Evolutionary conservation across 2,797 vertebrate species (phyloP).

Genomic region (Pelochelys cantorii): DNA sequence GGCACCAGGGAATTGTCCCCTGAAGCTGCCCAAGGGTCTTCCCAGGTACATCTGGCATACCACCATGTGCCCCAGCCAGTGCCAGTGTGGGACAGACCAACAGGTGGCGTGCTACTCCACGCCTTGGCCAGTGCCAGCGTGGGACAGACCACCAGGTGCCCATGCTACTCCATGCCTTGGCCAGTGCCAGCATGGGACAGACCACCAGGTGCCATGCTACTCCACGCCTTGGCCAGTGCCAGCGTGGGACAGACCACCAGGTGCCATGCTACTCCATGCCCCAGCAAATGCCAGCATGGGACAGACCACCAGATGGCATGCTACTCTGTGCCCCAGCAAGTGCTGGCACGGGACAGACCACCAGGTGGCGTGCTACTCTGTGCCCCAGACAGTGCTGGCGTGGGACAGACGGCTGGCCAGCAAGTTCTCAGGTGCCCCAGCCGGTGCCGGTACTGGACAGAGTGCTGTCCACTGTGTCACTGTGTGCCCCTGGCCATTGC

Average conservation of each 20-base stretch:
- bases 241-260: not conserved
- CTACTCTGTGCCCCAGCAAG: not conserved
- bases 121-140: fast-evolving
- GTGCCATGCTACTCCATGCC: fast-evolving
- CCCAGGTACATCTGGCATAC: fast-evolving
- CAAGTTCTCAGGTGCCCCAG: no score
- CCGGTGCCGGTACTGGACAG: no score
- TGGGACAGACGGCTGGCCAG: no score
- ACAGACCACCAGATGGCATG: not conserved
- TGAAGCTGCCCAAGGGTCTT: not conserved
- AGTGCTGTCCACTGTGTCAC: no score
- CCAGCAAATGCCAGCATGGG: fast-evolving
- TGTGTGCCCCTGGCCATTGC: not conserved
- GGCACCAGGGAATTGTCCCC: not conserved
- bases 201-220: not conserved
- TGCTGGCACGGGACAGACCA: no score
- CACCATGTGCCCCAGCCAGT: fast-evolving
- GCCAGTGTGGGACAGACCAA: not conserved
- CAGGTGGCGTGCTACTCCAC: fast-evolving
- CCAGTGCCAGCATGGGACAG: no score
- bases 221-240: fast-evolving
- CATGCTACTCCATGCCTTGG: no score
- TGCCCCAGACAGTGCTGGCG: not conserved
- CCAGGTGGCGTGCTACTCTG: fast-evolving
- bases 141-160: no score